A percentile compares a stretch with the other conserved stretches of the same genome.
Conservation (phyloP, 2,888 invertebrate species). For the Drosophila tripunctata region DNA sequence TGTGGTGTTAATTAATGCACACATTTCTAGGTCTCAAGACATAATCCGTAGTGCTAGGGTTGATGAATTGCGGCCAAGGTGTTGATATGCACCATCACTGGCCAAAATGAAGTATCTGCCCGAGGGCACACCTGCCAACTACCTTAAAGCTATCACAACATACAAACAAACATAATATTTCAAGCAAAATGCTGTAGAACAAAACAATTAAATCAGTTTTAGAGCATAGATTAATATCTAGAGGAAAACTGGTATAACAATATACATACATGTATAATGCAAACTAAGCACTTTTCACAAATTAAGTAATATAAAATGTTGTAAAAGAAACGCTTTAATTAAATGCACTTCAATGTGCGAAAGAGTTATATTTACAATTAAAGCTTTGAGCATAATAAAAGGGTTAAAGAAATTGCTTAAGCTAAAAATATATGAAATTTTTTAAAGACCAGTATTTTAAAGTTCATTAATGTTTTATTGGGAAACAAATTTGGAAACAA, state of each 20-base stretch:
- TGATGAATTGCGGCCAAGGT: slow-evolving; percentile 60
- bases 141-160: slow-evolving; percentile 35
- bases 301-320: neutral
- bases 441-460: too few species aligned
- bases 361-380: neutral
- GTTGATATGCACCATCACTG: slow-evolving; percentile 59
- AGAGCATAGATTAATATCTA: too few species aligned
- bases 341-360: neutral
- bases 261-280: neutral
- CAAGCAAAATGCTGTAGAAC: neutral
- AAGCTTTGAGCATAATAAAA: too few species aligned
- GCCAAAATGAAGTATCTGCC: slow-evolving; percentile 34
- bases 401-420: too few species aligned
- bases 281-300: neutral
- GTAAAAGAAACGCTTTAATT: neutral
- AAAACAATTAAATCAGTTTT: neutral
- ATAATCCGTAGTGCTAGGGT: slow-evolving; percentile 5
- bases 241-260: neutral
- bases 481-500: too few species aligned
- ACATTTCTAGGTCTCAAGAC: neutral
- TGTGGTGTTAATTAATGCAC: slow-evolving; percentile 71
- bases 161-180: neutral
- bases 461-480: too few species aligned
- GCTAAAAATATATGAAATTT: neutral
- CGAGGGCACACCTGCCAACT: too few species aligned